Conservation (phyloP, 1,140 invertebrate genomes). For the Apis laboriosa region DNA sequence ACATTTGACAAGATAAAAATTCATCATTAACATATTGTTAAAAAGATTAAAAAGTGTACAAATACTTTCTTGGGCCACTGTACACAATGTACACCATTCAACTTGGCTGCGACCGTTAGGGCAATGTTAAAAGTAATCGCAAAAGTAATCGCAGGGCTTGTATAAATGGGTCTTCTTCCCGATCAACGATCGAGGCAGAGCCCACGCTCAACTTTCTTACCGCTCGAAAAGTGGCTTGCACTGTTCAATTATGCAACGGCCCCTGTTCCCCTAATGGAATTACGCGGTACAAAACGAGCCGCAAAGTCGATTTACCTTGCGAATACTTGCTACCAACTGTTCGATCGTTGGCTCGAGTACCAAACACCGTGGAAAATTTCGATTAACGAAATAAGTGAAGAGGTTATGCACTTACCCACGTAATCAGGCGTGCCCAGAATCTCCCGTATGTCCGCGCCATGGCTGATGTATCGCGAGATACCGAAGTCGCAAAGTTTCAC, state of each 20-base stretch:
- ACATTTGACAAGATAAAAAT: no score
- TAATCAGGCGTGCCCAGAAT: constrained; percentile 97
- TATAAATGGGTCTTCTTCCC: constrained; percentile 27
- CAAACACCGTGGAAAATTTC: neutral
- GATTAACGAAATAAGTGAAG: neutral
- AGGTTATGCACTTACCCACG: constrained; percentile 86
- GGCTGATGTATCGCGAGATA: constrained; percentile 93
- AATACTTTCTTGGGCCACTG: no score
- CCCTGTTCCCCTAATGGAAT: constrained; percentile 51
- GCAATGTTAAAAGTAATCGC: constrained; percentile 46
- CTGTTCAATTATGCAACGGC: constrained; percentile 12
- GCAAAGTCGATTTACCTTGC: neutral
- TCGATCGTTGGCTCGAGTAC: neutral
- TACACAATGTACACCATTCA: neutral
- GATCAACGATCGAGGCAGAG: neutral
- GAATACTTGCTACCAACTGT: neutral
- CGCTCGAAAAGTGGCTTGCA: neutral
- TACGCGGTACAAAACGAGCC: constrained; percentile 27
- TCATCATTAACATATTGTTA: no score
- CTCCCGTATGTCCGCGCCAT: constrained; percentile 94
- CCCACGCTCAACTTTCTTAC: neutral
- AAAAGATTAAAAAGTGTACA: no score
- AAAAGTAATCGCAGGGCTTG: constrained; percentile 33
- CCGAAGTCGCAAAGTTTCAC: constrained; percentile 98
- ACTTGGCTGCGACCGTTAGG: constrained; percentile 32